These are phyloP conservation scores for Deroptyus accipitrinus DNA, from an alignment of 2,113 vertebrate genomes.

Conservation along the genomic window DNA sequence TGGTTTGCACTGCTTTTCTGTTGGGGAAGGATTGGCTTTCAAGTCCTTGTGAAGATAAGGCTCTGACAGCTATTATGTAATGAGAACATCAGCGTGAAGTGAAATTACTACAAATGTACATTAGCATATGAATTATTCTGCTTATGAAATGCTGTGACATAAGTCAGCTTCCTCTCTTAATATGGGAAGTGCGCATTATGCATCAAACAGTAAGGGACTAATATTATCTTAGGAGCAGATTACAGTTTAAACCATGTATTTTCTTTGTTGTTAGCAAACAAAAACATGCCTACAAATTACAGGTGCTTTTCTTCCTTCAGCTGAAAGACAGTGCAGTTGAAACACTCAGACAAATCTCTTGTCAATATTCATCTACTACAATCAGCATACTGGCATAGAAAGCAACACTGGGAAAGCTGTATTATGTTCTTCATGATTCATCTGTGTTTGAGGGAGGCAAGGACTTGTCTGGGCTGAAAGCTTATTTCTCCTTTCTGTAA, in stretches of 20 bases:
- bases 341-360: neutral
- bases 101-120: neutral
- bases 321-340: neutral
- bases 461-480: neutral
- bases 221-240: neutral
- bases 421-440: neutral
- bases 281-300: neutral
- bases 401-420: neutral
- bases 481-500: neutral
- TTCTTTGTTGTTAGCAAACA: neutral
- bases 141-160: neutral
- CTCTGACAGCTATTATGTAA: neutral
- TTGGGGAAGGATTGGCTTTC: neutral
- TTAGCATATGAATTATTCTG: neutral
- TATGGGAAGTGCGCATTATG: neutral
- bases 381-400: neutral
- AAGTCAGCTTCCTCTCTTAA: neutral
- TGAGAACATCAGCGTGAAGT: neutral
- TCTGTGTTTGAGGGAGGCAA: neutral
- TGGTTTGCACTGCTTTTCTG: neutral
- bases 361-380: neutral
- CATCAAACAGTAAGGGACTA: neutral
- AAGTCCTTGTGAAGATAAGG: neutral
- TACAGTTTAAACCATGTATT: neutral
- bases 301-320: neutral